Evolutionary conservation across 2,797 vertebrate species (phyloP), one percentile per base, ranked within the genome.

Genomic region (Lycodopsis pacificus): DNA sequence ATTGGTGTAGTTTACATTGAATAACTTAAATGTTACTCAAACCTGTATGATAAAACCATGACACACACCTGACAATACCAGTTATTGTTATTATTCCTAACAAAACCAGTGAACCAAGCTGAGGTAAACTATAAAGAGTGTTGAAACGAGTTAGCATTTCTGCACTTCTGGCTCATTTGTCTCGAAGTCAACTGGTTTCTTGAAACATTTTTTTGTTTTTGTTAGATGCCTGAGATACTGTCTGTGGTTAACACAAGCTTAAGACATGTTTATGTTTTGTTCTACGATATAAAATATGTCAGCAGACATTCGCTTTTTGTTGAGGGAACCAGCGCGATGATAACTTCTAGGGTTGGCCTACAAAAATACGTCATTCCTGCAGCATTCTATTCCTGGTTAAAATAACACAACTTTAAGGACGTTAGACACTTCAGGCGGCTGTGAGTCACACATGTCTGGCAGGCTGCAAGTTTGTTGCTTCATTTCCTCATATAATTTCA

Each of bases 371-470:
- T 53, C 12, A 25, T 53, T 22, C 25, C 10, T 51, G 9, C 25
- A 56, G 13, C 25, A 7, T 3, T 17, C 25, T 30, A n/a, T 44
- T 73, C 30, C 3, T 27, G 36, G 17, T n/a, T 58, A 25, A 64
- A 51, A 42, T 48, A 20, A 46, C 4, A 13, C 7, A 76, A 19
- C 15, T 49, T 7, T 27, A 32, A 20, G 40, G 4, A 7, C 5
- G 14, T 30, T 3, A 42, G 1, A 51, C 38, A 27, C 57, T 57
- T 30, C 25, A 36, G 6, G 67, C 36, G 65, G 22, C 17, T 10
- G 27, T 53, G 76, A 86, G 56, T 86, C 81, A 83, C 53, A 51
- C 53, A 48, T 20, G 15, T 57, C 27, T 57, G 54, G 27, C 48
- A 66, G n/a, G 34, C 53, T 27, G n/a, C 44, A 53, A 53, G 71